A percentile compares a stretch with the other conserved stretches of the same genome.
These are phyloP conservation scores for Chloropsis hardwickii DNA, from an alignment of 2,113 vertebrate species.

Conservation along the genomic window DNA sequence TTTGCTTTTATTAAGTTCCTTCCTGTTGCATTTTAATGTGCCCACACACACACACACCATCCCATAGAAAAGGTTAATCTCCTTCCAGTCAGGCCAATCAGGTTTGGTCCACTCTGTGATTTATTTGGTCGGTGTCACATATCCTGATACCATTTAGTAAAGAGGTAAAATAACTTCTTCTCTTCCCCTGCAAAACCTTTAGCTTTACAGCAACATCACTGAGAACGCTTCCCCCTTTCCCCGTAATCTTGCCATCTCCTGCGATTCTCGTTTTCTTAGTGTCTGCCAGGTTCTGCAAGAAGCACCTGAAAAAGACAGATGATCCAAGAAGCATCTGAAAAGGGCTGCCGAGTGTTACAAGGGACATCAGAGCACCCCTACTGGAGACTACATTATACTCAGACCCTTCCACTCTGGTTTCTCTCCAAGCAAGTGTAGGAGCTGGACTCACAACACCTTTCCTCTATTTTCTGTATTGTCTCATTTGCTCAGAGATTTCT, in stretches of 20 bases:
- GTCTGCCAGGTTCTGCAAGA: not conserved
- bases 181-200: not conserved
- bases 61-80: not conserved
- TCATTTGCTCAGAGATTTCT: not conserved
- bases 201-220: not conserved
- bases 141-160: not conserved
- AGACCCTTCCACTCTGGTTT: not conserved
- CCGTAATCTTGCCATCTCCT: not conserved
- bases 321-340: not conserved
- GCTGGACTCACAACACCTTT: not conserved
- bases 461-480: not conserved
- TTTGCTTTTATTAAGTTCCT: not conserved
- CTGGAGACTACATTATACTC: not conserved
- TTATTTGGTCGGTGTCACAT: not conserved
- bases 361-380: not conserved
- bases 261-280: not conserved
- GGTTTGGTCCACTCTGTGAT: not conserved
- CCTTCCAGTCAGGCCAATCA: not conserved
- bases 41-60: rapidly evolving
- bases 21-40: not conserved
- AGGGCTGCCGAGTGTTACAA: not conserved
- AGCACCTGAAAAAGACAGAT: not conserved
- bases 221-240: not conserved
- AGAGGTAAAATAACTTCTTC: not conserved
- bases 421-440: not conserved